A percentile compares a stretch with the other conserved stretches of the same genome.
Evolutionary conservation across 2,113 vertebrate species (phyloP).

Genomic region (Sinocyclocheilus anophthalmus): DNA sequence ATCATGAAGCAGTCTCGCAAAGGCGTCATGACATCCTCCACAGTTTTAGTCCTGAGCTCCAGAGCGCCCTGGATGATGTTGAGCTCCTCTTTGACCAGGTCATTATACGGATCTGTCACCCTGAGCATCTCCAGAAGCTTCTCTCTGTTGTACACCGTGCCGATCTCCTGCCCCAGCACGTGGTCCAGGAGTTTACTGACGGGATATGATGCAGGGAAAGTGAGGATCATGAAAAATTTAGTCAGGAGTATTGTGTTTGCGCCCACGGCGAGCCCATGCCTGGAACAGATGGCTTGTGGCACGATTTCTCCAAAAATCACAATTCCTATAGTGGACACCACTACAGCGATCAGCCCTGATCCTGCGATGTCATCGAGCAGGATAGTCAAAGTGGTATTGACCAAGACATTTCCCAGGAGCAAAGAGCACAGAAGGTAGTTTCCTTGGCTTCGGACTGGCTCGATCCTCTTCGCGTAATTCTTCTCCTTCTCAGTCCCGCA

Average conservation of each 20-base stretch:
- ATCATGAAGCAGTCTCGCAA: constrained; percentile 61
- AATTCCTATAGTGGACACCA: constrained; percentile 59
- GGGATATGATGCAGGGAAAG: constrained; percentile 58
- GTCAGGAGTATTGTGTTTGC: constrained; percentile 60
- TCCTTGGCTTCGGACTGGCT: constrained; percentile 59
- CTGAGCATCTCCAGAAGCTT: constrained; percentile 62
- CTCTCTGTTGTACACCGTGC: constrained; percentile 60
- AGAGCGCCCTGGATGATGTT: constrained; percentile 62
- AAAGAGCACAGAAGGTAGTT: constrained; percentile 60
- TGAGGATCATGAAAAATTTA: constrained; percentile 62
- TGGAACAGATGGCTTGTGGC: constrained; percentile 59
- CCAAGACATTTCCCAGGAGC: constrained; percentile 57
- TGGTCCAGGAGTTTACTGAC: constrained; percentile 61
- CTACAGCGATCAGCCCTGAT: constrained; percentile 59
- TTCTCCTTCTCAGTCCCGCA: constrained; percentile 61
- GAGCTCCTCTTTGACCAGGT: constrained; percentile 60
- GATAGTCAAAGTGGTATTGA: constrained; percentile 60
- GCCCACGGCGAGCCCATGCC: constrained; percentile 59
- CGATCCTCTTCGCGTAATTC: constrained; percentile 58
- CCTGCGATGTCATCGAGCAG: constrained; percentile 57
- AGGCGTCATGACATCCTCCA: constrained; percentile 61
- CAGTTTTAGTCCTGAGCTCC: constrained; percentile 61
- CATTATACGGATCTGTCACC: constrained; percentile 61
- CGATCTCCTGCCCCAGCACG: constrained; percentile 58
- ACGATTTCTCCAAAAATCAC: constrained; percentile 61